Conservation (phyloP, 2,797 vertebrate species). For the Enteromius radiatus region DNA sequence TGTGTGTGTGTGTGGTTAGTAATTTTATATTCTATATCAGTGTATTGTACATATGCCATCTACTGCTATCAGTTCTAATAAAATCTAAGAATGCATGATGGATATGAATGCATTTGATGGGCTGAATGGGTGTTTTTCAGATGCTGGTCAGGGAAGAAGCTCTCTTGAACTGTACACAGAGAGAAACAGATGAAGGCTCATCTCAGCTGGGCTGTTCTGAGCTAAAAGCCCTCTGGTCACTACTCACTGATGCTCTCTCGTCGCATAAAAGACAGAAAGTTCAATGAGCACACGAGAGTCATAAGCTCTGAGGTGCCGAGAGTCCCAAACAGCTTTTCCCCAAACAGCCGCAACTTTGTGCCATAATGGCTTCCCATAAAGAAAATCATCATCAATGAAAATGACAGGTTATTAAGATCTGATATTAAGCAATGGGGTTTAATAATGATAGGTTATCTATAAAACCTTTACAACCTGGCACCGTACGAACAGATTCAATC, state of each 20-base stretch:
- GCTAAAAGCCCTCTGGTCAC: constrained; percentile 30
- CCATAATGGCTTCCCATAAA: constrained; percentile 79
- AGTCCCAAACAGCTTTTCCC: constrained; percentile 64
- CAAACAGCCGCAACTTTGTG: constrained; percentile 54
- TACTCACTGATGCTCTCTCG: constrained; percentile 29
- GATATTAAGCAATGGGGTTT: constrained; percentile 82
- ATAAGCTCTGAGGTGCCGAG: constrained; percentile 64
- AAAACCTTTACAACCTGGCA: constrained; percentile 96
- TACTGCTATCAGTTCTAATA: background rate
- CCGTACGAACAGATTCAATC: constrained; percentile 87
- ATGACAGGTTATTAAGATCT: constrained; percentile 92
- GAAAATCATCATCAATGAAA: constrained; percentile 85
- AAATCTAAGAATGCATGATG: background rate
- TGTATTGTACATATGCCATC: background rate
- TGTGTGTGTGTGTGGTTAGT: too few species aligned
- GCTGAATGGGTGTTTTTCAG: background rate
- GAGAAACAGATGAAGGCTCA: constrained; percentile 31
- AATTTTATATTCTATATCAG: too few species aligned
- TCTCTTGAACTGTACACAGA: constrained; percentile 21
- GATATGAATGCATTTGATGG: background rate
- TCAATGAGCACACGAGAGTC: constrained; percentile 68
- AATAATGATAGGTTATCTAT: constrained; percentile 94
- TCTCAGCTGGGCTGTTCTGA: constrained; percentile 38
- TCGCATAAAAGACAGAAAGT: constrained; percentile 64
- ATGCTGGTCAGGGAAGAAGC: background rate